phyloP scores from a whole-genome alignment of 1,140 invertebrate genomes.

The Wiebesia pumilae region DNA sequence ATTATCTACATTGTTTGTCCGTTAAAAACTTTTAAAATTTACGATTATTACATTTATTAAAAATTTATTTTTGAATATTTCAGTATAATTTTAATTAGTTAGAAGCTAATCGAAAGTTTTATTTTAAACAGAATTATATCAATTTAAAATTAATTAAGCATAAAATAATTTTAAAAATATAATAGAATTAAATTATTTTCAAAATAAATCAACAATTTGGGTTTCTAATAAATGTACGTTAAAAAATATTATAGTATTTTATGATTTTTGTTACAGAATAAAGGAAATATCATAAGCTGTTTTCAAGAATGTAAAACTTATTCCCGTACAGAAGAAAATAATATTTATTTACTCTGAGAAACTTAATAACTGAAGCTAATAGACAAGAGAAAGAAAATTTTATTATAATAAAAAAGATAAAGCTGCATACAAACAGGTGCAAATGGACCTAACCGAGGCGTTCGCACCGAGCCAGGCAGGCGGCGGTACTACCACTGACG shows the following conservation, averaged over 20 bases:
- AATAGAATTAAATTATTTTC: too few species aligned
- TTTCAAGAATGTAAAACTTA: background rate
- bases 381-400: background rate
- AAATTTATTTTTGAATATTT: too few species aligned
- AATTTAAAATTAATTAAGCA: background rate
- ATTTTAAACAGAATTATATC: background rate
- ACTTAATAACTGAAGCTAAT: background rate
- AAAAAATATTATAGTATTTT: background rate
- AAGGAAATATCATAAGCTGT: background rate
- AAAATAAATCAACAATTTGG: too few species aligned
- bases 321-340: background rate
- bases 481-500: slow-evolving; percentile 76
- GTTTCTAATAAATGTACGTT: too few species aligned
- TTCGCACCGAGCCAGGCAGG: slow-evolving; percentile 75
- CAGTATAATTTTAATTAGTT: too few species aligned
- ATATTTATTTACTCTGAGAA: background rate
- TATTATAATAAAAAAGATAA: background rate
- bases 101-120: background rate
- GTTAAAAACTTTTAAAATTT: too few species aligned
- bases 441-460: slow-evolving; percentile 87
- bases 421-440: background rate
- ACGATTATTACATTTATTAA: too few species aligned
- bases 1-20: too few species aligned
- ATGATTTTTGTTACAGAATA: background rate
- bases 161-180: background rate